Conservation (phyloP, 1,140 invertebrate species). For the Phenacoccus solenopsis region DNA sequence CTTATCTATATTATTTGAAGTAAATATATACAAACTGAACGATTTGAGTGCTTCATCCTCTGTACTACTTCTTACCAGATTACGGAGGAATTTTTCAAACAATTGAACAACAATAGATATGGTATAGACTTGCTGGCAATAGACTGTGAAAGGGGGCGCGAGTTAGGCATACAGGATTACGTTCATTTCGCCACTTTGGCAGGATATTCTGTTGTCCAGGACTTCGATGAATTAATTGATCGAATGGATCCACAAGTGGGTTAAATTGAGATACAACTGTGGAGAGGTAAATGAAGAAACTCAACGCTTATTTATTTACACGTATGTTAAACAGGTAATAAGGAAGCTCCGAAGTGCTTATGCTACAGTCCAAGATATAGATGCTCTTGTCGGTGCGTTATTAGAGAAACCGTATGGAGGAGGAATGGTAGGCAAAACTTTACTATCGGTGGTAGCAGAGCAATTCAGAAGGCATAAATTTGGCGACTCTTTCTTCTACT, state of each 20-base stretch:
- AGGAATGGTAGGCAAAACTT: constrained; percentile 41
- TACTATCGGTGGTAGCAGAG: constrained; percentile 43
- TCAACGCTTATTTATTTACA: no score
- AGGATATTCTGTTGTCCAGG: constrained; percentile 51
- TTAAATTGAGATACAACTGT: no score
- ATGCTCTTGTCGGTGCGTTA: constrained; percentile 62
- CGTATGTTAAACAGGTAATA: no score
- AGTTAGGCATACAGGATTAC: constrained; percentile 75
- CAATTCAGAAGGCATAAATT: constrained; percentile 38
- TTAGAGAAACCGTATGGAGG: constrained; percentile 39
- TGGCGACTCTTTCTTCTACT: constrained; percentile 80
- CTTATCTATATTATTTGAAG: no score
- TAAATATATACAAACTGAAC: no score
- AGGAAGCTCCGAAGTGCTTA: constrained; percentile 36
- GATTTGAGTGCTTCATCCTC: no score
- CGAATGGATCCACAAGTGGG: constrained; percentile 25
- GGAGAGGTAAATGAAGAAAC: no score
- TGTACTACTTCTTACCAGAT: not conserved
- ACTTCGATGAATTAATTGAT: constrained; percentile 33
- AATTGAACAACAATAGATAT: constrained; percentile 41
- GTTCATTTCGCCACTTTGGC: constrained; percentile 63
- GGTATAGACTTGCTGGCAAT: constrained; percentile 76
- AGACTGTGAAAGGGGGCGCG: constrained; percentile 75
- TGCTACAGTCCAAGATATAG: constrained; percentile 67
- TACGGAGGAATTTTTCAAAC: not conserved